A percentile compares a stretch with the other conserved stretches of the same genome.
Conservation (phyloP, 2,797 vertebrate species). For the Smutsia gigantea region DNA sequence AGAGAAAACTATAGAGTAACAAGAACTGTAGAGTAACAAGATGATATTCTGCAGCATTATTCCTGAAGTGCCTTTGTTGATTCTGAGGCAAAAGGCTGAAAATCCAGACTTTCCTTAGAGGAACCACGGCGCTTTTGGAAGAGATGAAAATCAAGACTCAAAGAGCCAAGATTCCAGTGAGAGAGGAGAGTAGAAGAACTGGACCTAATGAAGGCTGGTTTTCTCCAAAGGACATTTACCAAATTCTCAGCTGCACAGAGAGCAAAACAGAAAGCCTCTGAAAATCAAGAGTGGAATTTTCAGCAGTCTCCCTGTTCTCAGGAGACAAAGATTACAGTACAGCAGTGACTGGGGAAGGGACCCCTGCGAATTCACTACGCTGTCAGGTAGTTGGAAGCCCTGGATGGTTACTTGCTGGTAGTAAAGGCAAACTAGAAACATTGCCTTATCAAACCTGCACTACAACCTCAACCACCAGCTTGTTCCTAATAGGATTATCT, state of each 20-base stretch:
- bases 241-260: neutral
- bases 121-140: neutral
- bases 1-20: neutral
- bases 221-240: neutral
- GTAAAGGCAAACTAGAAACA: neutral
- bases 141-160: slow-evolving; percentile 16
- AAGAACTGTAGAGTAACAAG: neutral
- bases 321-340: neutral
- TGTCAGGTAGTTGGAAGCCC: neutral
- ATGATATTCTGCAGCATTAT: neutral
- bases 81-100: neutral
- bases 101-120: neutral
- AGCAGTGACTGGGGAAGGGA: neutral
- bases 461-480: neutral
- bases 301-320: neutral
- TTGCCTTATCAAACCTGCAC: neutral
- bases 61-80: neutral
- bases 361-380: neutral
- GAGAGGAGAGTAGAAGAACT: neutral
- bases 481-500: neutral
- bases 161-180: neutral
- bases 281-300: neutral
- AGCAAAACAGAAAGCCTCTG: neutral
- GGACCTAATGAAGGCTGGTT: neutral
- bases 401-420: neutral